These are phyloP conservation scores for Hyperoplus immaculatus DNA, from an alignment of 2,797 vertebrate species.

Conservation along the genomic window DNA sequence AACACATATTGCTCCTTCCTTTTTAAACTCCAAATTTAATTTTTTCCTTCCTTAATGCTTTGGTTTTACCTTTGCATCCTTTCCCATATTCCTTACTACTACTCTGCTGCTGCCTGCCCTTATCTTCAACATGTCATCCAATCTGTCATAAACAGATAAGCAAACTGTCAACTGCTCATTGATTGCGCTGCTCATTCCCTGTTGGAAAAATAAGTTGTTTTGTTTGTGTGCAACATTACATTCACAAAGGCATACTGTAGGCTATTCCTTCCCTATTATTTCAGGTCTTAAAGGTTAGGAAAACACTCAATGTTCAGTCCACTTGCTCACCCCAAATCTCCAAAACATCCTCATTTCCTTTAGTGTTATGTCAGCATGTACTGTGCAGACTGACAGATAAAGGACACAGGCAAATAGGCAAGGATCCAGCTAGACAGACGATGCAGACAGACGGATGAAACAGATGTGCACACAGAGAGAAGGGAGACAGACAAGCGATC, in stretches of 20 bases:
- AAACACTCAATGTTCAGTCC: not conserved
- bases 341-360: not conserved
- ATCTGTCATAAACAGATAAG: constrained; percentile 52
- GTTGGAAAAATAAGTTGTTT: constrained; percentile 33
- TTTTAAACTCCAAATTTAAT: constrained; percentile 14
- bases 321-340: too few relatives aligned
- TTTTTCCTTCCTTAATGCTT: not conserved
- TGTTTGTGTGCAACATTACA: not conserved
- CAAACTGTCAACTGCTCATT: constrained; percentile 19
- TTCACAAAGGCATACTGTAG: not conserved
- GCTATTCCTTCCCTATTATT: not conserved
- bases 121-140: constrained; percentile 50
- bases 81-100: not conserved
- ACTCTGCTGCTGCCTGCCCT: not conserved
- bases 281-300: not conserved
- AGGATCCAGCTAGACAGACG: constrained; percentile 25
- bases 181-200: constrained; percentile 34
- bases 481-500: constrained; percentile 27
- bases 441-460: constrained; percentile 27
- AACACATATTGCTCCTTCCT: constrained; percentile 19
- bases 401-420: not conserved
- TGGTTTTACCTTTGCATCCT: not conserved
- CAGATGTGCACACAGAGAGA: constrained; percentile 1
- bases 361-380: not conserved
- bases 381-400: constrained; percentile 2